Evolutionary conservation across 2,113 vertebrate species (phyloP).

Genomic region (Pangasianodon hypophthalmus): DNA sequence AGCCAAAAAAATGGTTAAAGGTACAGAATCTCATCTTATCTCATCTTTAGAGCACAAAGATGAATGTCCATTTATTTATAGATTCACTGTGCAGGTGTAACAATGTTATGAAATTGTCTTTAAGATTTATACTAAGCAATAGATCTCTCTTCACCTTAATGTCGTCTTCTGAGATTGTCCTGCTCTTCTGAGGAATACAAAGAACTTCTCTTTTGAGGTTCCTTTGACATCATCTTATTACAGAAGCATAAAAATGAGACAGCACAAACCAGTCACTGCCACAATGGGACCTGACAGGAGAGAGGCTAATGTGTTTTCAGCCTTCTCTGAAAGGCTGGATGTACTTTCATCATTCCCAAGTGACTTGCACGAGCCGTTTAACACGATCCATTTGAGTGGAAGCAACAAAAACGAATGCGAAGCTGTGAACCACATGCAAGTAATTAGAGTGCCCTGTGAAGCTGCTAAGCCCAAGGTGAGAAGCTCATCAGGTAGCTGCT

Average conservation of each 20-base stretch:
- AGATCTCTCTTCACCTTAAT: conserved; percentile 23
- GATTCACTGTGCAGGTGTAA: neutral
- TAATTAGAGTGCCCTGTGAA: conserved; percentile 18
- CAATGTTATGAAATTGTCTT: conserved; percentile 53
- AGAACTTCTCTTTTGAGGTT: neutral
- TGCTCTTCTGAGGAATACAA: neutral
- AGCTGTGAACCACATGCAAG: neutral
- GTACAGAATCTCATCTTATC: too few relatives aligned
- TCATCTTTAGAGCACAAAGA: neutral
- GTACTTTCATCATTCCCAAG: neutral
- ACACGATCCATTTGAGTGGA: neutral
- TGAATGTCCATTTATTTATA: neutral
- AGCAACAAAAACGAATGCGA: neutral
- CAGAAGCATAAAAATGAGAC: conserved; percentile 11
- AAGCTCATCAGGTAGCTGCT: neutral
- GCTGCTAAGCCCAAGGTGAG: neutral
- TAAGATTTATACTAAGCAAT: conserved; percentile 58
- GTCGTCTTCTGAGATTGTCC: conserved; percentile 15
- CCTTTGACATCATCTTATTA: neutral
- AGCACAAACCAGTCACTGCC: neutral
- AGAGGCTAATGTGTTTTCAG: neutral
- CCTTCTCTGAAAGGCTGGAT: conserved; percentile 9
- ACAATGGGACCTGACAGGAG: neutral
- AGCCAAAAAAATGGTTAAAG: neutral
- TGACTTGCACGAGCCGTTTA: neutral